Conservation (phyloP, 1,140 invertebrate species). For the Drosophila azteca region DNA sequence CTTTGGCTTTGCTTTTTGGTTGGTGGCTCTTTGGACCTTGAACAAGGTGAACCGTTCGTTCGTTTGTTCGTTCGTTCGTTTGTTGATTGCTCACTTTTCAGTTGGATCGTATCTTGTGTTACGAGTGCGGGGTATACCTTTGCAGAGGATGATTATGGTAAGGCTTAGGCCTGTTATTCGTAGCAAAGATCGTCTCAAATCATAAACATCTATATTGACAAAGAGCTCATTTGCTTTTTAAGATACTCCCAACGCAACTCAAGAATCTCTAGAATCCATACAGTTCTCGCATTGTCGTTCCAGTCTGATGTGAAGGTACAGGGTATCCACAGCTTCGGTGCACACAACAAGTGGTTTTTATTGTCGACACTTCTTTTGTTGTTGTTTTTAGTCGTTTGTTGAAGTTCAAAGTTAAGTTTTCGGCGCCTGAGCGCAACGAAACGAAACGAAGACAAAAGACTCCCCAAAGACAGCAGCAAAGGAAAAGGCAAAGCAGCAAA, state of each 20-base stretch:
- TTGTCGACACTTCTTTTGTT: constrained; percentile 27
- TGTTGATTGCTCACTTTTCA: constrained; percentile 59
- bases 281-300: no score
- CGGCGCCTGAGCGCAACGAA: constrained; percentile 52
- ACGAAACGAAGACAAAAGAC: constrained; percentile 37
- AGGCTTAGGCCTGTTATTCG: no score
- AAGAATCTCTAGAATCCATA: no score
- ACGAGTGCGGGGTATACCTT: no score
- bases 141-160: no score
- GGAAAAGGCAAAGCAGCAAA: constrained; percentile 55
- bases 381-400: constrained; percentile 34
- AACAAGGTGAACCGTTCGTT: constrained; percentile 64
- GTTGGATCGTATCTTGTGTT: background rate
- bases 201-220: no score
- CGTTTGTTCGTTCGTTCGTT: no score
- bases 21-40: constrained; percentile 61
- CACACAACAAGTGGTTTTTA: constrained; percentile 5
- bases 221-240: no score
- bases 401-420: constrained; percentile 76
- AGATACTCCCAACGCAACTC: no score
- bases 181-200: no score
- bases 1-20: constrained; percentile 19
- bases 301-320: no score
- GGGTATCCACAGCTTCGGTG: no score
- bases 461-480: constrained; percentile 10